A percentile compares a stretch with the other conserved stretches of the same genome.
These are phyloP conservation scores for Brenthis ino DNA, from an alignment of 2,888 invertebrate species.

Conservation along the genomic window DNA sequence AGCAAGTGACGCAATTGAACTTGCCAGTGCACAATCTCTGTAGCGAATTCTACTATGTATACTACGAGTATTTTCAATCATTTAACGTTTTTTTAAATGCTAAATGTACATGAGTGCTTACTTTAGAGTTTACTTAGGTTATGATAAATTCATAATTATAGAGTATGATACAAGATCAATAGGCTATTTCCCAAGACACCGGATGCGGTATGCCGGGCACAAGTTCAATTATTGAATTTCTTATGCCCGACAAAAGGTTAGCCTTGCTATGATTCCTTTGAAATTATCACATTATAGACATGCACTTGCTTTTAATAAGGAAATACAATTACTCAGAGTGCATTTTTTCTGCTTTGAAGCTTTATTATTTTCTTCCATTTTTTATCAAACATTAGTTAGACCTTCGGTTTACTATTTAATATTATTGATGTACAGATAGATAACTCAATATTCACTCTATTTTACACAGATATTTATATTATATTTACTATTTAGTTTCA, in stretches of 20 bases:
- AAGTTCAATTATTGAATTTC: slow-evolving; percentile 77
- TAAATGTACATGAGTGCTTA: background rate
- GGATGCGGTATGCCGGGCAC: slow-evolving; percentile 71
- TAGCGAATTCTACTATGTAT: no score
- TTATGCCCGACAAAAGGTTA: slow-evolving; percentile 53
- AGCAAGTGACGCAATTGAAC: slow-evolving; percentile 47
- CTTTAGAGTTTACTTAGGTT: slow-evolving; percentile 1
- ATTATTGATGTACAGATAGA: no score
- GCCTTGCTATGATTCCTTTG: slow-evolving; percentile 47
- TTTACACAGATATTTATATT: no score
- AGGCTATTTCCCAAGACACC: slow-evolving; percentile 69
- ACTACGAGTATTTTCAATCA: no score
- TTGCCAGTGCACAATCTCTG: background rate
- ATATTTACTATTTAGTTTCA: no score
- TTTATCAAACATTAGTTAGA: no score
- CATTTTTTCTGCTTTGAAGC: background rate
- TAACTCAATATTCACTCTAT: no score
- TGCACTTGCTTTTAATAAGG: slow-evolving; percentile 32
- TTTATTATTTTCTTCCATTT: background rate
- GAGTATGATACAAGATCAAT: slow-evolving; percentile 56
- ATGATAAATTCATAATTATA: slow-evolving; percentile 35
- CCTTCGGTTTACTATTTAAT: no score
- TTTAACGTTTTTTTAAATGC: background rate
- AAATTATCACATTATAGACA: slow-evolving; percentile 52
- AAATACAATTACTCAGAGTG: slow-evolving; percentile 2